Conservation (phyloP, 2,888 invertebrate genomes). For the Deilephila elpenor region DNA sequence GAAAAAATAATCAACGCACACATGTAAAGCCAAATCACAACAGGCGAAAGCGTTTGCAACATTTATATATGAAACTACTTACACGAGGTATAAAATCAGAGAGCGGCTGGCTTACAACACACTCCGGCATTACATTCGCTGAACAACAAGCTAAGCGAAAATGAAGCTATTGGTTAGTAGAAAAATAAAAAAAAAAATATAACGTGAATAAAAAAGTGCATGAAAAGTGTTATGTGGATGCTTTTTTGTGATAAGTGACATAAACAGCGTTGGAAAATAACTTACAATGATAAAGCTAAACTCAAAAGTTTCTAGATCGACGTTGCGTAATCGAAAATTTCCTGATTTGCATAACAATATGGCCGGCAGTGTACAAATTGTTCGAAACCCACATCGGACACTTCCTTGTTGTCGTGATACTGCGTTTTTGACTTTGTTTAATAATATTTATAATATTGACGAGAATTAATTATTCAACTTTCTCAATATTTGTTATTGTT, state of each 20-base stretch:
- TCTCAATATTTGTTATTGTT: background rate
- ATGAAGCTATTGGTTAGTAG: constrained; percentile 82
- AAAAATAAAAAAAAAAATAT: constrained; percentile 37
- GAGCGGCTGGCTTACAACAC: constrained; percentile 55
- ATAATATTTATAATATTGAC: background rate
- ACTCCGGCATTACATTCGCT: constrained; percentile 81
- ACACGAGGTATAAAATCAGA: constrained; percentile 75
- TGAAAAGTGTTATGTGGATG: constrained; percentile 17
- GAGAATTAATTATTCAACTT: constrained; percentile 3
- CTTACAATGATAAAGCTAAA: constrained; percentile 9
- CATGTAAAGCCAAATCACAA: constrained; percentile 54
- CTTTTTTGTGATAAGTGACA: constrained; percentile 29
- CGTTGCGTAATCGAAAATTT: constrained; percentile 47
- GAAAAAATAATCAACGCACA: constrained; percentile 50
- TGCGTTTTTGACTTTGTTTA: constrained; percentile 9
- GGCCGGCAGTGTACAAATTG: constrained; percentile 26
- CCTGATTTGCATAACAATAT: constrained; percentile 48
- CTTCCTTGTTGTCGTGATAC: constrained; percentile 13
- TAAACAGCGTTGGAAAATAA: background rate
- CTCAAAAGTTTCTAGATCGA: constrained; percentile 41
- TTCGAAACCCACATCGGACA: constrained; percentile 24
- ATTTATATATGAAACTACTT: constrained; percentile 68
- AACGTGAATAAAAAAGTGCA: constrained; percentile 37
- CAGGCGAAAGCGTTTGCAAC: constrained; percentile 80
- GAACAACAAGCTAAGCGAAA: constrained; percentile 76